Conservation (phyloP, 2,888 invertebrate species). For the Mythimna lalbum region DNA sequence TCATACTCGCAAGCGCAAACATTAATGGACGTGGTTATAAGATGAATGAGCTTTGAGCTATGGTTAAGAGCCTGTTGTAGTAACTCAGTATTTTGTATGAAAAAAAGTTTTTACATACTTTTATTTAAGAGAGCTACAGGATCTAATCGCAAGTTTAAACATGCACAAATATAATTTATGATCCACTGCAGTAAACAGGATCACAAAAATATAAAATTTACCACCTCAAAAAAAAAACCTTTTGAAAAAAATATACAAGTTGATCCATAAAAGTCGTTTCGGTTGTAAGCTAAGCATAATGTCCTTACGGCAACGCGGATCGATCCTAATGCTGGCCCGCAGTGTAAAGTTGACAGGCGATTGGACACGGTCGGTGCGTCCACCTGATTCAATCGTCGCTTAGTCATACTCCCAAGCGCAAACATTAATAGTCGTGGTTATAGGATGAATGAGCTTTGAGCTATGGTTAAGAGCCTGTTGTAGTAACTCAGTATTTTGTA, state of each 20-base stretch:
- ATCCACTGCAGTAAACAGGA: background rate
- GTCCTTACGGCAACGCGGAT: conserved; percentile 29
- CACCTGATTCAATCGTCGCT: conserved; percentile 28
- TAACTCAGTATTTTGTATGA: too few species aligned
- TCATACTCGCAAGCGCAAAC: conserved; percentile 12
- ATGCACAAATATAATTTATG: too few species aligned
- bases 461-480: conserved; percentile 1
- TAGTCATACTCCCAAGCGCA: conserved; percentile 13
- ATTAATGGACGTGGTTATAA: background rate
- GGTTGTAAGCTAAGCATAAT: conserved; percentile 5
- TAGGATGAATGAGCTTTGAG: conserved; percentile 3
- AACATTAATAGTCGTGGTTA: background rate
- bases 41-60: conserved; percentile 8
- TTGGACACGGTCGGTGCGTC: conserved; percentile 9
- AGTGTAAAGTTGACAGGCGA: conserved; percentile 22
- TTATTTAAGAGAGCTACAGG: too few species aligned
- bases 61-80: too few species aligned
- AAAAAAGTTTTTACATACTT: too few species aligned
- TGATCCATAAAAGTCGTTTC: conserved; percentile 20
- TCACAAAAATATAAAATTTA: too few species aligned
- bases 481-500: too few species aligned
- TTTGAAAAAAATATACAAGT: background rate
- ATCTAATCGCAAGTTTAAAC: too few species aligned
- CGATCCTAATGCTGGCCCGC: conserved; percentile 20
- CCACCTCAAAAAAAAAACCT: too few species aligned